Evolutionary conservation across 1,140 invertebrate genomes (phyloP).

Genomic region (Pseudoatta argentina): DNA sequence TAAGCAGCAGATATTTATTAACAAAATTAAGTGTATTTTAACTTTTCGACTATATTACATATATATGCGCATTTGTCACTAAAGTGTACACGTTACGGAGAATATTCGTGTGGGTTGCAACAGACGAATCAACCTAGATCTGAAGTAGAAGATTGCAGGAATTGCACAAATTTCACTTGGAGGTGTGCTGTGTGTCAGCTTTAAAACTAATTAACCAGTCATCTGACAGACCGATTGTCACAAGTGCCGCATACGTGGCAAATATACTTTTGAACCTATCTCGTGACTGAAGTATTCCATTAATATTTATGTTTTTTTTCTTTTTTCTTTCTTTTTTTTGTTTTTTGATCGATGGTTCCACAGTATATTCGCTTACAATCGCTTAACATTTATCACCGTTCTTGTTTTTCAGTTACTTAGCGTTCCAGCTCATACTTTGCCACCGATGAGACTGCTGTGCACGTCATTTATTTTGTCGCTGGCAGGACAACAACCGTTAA

Average conservation of each 20-base stretch:
- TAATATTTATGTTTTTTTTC: background rate
- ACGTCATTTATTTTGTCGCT: constrained; percentile 85
- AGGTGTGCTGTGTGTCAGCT: constrained; percentile 66
- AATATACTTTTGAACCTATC: background rate
- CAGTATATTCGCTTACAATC: background rate
- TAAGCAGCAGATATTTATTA: background rate
- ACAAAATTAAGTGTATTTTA: background rate
- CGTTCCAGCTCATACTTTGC: constrained; percentile 86
- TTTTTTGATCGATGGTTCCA: background rate
- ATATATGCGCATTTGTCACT: constrained; percentile 26
- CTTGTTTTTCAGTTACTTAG: constrained; percentile 85
- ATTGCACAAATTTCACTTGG: constrained; percentile 77
- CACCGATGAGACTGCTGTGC: constrained; percentile 85
- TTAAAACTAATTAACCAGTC: constrained; percentile 69
- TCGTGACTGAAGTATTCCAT: background rate
- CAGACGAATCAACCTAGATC: constrained; percentile 78
- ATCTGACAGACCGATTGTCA: background rate
- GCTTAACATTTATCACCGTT: constrained; percentile 32
- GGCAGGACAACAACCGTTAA: constrained; percentile 73
- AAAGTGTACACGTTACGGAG: constrained; percentile 47
- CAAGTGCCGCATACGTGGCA: background rate
- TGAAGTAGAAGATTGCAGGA: constrained; percentile 78
- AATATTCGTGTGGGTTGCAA: constrained; percentile 70
- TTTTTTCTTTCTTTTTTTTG: background rate
- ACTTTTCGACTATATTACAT: background rate